Base-by-base conservation (phyloP, 2,113 vertebrate genomes). In the Neotoma lepida region DNA sequence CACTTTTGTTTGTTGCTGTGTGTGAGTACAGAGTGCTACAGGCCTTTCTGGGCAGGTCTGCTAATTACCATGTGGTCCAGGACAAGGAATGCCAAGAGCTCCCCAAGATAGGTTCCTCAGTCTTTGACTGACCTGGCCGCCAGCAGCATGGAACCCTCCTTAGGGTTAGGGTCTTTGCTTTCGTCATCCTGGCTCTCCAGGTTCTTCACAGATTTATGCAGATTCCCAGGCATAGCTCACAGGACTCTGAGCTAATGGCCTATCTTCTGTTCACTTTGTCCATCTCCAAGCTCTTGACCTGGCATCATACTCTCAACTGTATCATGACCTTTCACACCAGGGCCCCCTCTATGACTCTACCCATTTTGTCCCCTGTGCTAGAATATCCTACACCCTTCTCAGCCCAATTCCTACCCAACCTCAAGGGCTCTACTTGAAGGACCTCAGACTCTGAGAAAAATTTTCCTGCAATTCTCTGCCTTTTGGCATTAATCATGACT, bases 131-230 rank as follows among this genome's bases (percentile, higher is more conserved):
- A 46, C 20, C 74, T 82, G 90, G 56, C 28, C 12, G 7, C 74
- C 0, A 41, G 44, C 2, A 30, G n/a, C 49, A 33, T 0, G 28
- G 44, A 17, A 4, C 3, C 15, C 46, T n/a, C 24, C 35, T 20
- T 54, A 0, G 12, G 78, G 35, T 39, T 58, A 5, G 35, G 0
- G 30, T 77, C 22, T 73, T 78, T 39, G 88, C n/a, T 78, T 44
- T 78, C 51, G 61, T 64, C 2, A 71, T 9, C 28, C 4, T 4
- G n/a, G 28, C 17, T 73, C 61, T 73, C 73, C 20, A 17, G 10
- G 54, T 30, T 46, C 78, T 90, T 63, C 49, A 64, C n/a, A 66
- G 41, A 46, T 17, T 49, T 41, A 88, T 51, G n/a, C 64, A 88
- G 64, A 49, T 15, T 71, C 87, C n/a, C n/a, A 5, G 63, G 66